These are phyloP conservation scores for Dendronephthya gigantea DNA, from an alignment of 64 coral and sea anemone species.

Conservation along the genomic window DNA sequence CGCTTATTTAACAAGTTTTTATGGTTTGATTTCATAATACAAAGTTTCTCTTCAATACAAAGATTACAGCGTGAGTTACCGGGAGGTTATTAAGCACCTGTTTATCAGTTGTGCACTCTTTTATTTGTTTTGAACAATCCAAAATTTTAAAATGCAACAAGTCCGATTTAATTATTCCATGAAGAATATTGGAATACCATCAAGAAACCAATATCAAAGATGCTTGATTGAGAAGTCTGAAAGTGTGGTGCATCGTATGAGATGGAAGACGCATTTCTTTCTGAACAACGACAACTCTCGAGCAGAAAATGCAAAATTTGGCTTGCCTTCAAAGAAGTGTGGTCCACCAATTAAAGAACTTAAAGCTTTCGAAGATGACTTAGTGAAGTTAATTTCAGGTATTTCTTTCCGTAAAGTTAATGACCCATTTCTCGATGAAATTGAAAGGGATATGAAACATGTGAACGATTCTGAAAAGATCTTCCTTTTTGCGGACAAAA, in stretches of 20 bases:
- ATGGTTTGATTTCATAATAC: no score
- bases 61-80: no score
- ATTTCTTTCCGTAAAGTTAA: neutral
- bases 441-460: neutral
- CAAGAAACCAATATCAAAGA: neutral
- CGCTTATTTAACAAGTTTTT: no score
- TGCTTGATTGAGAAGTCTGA: neutral
- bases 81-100: no score
- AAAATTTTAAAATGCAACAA: neutral
- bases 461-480: neutral
- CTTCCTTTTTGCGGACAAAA: slow-evolving; percentile 25
- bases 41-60: no score
- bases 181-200: neutral
- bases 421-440: neutral
- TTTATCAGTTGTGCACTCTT: no score
- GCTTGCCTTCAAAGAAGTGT: neutral
- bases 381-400: neutral
- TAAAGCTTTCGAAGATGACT: neutral
- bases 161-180: neutral
- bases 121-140: no score
- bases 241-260: neutral
- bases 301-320: neutral
- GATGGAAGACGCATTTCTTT: neutral
- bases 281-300: neutral
- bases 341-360: neutral